Evolutionary conservation across 2,797 vertebrate genomes (phyloP).

Genomic region (Aphelocoma californica): DNA sequence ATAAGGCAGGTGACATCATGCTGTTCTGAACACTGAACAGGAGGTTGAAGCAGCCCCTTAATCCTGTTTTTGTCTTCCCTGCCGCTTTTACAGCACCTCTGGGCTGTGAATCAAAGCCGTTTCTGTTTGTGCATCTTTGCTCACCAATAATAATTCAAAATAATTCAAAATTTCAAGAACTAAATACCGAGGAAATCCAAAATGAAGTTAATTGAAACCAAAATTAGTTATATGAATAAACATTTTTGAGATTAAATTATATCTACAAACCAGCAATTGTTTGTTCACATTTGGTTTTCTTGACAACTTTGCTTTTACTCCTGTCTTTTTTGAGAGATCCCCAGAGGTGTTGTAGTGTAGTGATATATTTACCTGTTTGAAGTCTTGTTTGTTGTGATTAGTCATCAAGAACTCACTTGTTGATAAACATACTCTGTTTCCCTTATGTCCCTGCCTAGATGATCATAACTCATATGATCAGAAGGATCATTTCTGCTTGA

Average conservation of each 20-base stretch:
- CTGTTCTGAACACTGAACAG: neutral
- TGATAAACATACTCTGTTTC: neutral
- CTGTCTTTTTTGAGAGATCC: neutral
- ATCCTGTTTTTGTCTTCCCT: neutral
- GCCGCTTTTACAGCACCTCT: neutral
- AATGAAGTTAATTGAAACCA: neutral
- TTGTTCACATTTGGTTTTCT: neutral
- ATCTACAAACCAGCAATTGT: neutral
- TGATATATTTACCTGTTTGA: neutral
- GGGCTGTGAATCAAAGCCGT: neutral
- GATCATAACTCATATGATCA: neutral
- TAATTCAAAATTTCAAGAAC: neutral
- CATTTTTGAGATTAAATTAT: neutral
- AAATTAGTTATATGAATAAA: neutral
- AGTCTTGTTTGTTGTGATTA: slow-evolving; percentile 4
- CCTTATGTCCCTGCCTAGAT: neutral
- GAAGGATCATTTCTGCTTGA: slow-evolving; percentile 3
- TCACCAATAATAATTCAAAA: neutral
- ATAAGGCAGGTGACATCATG: neutral
- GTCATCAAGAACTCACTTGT: neutral
- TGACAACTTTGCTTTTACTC: neutral
- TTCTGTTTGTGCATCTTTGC: neutral
- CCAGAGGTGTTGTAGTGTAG: neutral
- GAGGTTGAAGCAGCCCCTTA: neutral
- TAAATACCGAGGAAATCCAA: neutral